phyloP scores from a whole-genome alignment of 1,140 invertebrate genomes.

The Brachionus rotundiformis region DNA sequence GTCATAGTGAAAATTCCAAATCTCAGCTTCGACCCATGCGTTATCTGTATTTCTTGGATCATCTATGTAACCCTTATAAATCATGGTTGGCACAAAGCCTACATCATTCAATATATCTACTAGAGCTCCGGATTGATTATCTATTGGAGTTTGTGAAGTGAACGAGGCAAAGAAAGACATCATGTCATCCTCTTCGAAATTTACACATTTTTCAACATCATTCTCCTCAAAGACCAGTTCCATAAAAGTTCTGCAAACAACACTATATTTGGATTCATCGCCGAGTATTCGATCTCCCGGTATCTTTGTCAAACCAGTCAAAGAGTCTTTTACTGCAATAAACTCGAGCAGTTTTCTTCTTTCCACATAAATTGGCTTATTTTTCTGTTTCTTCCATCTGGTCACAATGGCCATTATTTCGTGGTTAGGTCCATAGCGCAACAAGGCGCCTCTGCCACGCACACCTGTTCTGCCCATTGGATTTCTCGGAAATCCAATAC shows the following conservation, averaged over 20 bases:
- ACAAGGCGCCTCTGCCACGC: constrained; percentile 62
- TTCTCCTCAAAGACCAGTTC: constrained; percentile 48
- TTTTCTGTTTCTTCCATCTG: constrained; percentile 56
- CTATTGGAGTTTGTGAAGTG: constrained; percentile 78
- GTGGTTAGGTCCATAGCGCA: constrained; percentile 66
- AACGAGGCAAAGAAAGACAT: constrained; percentile 66
- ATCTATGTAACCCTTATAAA: constrained; percentile 48
- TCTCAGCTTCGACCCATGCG: constrained; percentile 52
- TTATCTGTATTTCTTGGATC: constrained; percentile 50
- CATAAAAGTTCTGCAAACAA: constrained; percentile 49
- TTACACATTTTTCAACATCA: constrained; percentile 40
- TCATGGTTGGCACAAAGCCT: constrained; percentile 48
- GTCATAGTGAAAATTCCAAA: constrained; percentile 53
- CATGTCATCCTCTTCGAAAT: constrained; percentile 45
- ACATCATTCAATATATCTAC: constrained; percentile 35
- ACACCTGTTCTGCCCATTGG: constrained; percentile 65
- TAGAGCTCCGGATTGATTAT: constrained; percentile 57
- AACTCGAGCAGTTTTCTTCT: constrained; percentile 48
- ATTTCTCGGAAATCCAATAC: constrained; percentile 55
- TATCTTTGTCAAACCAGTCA: constrained; percentile 41
- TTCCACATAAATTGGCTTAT: constrained; percentile 32
- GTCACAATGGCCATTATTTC: constrained; percentile 63
- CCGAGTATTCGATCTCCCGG: constrained; percentile 37
- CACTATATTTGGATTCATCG: constrained; percentile 49
- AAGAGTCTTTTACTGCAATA: constrained; percentile 40